These are phyloP conservation scores for Anthrax anthrax DNA, from an alignment of 2,888 invertebrate species.

Conservation along the genomic window DNA sequence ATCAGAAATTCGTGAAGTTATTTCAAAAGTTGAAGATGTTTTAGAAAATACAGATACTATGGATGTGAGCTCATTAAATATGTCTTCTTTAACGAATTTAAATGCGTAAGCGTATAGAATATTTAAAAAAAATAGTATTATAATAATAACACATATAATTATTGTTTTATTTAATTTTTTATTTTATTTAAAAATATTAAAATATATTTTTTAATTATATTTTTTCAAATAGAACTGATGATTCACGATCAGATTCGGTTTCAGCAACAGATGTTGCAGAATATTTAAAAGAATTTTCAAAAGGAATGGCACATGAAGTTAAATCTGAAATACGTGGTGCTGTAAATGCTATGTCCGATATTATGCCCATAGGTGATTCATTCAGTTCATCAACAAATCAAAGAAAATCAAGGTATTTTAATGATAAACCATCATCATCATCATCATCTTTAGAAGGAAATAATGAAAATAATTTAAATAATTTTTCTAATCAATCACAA, in stretches of 20 bases:
- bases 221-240: constrained; percentile 38
- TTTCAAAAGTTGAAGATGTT: constrained; percentile 65
- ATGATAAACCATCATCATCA: too few relatives aligned
- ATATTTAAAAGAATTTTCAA: constrained; percentile 62
- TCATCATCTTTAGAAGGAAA: constrained; percentile 9
- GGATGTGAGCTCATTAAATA: constrained; percentile 32
- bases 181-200: neutral
- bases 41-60: constrained; percentile 51
- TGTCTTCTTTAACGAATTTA: constrained; percentile 8
- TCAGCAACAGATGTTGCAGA: constrained; percentile 63
- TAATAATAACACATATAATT: neutral
- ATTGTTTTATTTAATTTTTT: neutral
- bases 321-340: constrained; percentile 63
- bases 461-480: constrained; percentile 13
- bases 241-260: constrained; percentile 51
- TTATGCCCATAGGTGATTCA: constrained; percentile 40
- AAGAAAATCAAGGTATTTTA: neutral
- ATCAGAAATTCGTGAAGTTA: constrained; percentile 66
- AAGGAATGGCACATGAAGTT: constrained; percentile 64
- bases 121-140: neutral
- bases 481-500: constrained; percentile 10
- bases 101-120: neutral
- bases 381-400: constrained; percentile 14
- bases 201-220: neutral
- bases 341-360: constrained; percentile 57